Evolutionary conservation across 2,797 vertebrate species (phyloP).

Genomic region (Oryzias dopingdopingensis): DNA sequence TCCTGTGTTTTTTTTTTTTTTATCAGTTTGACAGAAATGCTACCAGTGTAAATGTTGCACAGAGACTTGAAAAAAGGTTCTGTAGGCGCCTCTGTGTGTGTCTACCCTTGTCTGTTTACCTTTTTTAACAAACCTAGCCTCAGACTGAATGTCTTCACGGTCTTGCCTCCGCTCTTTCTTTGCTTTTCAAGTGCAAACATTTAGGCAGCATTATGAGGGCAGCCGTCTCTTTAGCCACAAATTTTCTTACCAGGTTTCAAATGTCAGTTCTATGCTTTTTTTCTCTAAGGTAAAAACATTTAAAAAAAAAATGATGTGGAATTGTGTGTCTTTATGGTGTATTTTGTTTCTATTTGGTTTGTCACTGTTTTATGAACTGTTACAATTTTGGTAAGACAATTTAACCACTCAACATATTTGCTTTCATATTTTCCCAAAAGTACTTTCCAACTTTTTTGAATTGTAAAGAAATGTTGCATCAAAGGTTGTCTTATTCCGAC

Average conservation of each 20-base stretch:
- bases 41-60: constrained; percentile 27
- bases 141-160: constrained; percentile 15
- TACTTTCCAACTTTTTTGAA: too few relatives aligned
- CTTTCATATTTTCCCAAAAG: too few relatives aligned
- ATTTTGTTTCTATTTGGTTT: constrained; percentile 15
- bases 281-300: constrained; percentile 18
- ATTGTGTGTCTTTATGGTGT: constrained; percentile 15
- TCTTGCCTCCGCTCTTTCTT: constrained; percentile 29
- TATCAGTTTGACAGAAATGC: constrained; percentile 6
- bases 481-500: too few relatives aligned
- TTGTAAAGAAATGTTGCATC: too few relatives aligned
- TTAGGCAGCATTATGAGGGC: constrained; percentile 40
- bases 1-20: constrained; percentile 29
- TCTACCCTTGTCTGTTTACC: not conserved
- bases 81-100: constrained; percentile 10
- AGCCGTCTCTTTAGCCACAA: constrained; percentile 36
- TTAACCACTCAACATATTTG: too few relatives aligned
- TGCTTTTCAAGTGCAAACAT: constrained; percentile 55
- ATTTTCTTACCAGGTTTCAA: constrained; percentile 43
- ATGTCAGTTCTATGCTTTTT: constrained; percentile 29
- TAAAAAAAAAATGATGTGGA: constrained; percentile 39
- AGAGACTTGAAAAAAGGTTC: constrained; percentile 39
- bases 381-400: not conserved
- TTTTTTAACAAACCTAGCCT: constrained; percentile 12
- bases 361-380: not conserved